Evolutionary conservation across 1,140 invertebrate genomes (phyloP).

Genomic region (Ephestia elutella): DNA sequence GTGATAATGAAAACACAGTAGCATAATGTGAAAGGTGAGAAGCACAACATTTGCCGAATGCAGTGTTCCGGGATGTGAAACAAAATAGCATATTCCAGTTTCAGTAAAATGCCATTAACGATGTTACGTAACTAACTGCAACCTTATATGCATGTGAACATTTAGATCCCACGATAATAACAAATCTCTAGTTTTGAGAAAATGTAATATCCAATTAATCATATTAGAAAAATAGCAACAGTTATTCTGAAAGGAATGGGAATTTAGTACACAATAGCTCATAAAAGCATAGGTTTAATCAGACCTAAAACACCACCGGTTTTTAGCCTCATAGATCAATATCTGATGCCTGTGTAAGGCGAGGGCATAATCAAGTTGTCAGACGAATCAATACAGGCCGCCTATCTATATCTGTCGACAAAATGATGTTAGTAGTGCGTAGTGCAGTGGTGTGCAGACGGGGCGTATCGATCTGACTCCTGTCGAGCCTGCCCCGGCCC

Average conservation of each 20-base stretch:
- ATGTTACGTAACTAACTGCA: not conserved
- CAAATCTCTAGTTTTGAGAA: no score
- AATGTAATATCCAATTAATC: no score
- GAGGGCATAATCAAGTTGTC: not conserved
- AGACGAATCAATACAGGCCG: not conserved
- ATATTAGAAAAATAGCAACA: no score
- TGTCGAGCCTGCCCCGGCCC: not conserved
- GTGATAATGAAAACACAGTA: no score
- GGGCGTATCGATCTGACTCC: not conserved
- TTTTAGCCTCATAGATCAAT: slow-evolving; percentile 13
- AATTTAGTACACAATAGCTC: no score
- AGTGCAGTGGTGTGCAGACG: not conserved
- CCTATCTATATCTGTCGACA: not conserved
- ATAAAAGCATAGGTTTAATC: no score
- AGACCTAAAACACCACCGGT: slow-evolving; percentile 19
- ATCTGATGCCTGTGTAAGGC: not conserved
- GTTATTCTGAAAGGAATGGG: no score
- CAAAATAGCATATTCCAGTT: slow-evolving; percentile 8
- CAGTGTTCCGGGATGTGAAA: slow-evolving; percentile 40
- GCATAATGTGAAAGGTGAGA: no score
- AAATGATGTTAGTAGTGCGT: slow-evolving; percentile 1
- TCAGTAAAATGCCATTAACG: no score
- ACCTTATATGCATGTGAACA: not conserved
- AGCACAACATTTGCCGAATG: slow-evolving; percentile 36
- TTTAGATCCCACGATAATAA: no score